These are phyloP conservation scores for Hymenochirus boettgeri DNA, from an alignment of 2,113 vertebrate genomes.

Conservation along the genomic window DNA sequence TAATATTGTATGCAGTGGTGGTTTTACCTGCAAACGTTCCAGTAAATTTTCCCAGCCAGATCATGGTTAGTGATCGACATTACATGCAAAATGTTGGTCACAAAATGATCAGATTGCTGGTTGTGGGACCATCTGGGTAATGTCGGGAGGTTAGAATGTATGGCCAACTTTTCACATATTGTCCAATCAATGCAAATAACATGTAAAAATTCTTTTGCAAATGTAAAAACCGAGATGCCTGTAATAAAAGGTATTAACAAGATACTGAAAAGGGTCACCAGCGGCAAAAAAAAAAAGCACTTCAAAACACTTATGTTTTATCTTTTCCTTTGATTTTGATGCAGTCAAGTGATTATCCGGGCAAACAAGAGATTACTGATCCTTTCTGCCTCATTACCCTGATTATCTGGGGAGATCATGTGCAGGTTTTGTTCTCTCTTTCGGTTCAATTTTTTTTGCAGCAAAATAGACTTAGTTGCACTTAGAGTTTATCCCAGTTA, in stretches of 20 bases:
- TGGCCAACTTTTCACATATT: no score
- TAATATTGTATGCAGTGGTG: no score
- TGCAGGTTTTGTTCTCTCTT: constrained; percentile 18
- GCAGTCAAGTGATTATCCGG: constrained; percentile 21
- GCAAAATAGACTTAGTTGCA: constrained; percentile 31
- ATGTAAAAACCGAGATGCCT: no score
- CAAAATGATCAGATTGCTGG: no score
- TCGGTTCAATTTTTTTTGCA: constrained; percentile 3
- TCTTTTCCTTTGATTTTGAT: constrained; percentile 30
- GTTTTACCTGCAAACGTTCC: no score
- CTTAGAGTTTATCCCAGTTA: constrained; percentile 35
- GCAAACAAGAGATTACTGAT: constrained; percentile 43
- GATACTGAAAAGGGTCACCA: not conserved
- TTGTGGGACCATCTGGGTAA: no score
- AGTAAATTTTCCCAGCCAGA: no score
- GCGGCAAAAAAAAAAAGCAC: constrained; percentile 7
- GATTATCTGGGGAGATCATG: constrained; percentile 29
- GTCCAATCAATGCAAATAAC: no score
- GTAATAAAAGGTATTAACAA: not conserved
- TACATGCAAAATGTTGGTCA: no score
- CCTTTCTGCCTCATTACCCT: constrained; percentile 40
- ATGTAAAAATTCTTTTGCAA: no score
- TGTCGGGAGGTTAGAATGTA: no score
- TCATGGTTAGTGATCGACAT: no score
- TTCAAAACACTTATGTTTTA: not conserved